A percentile compares a stretch with the other conserved stretches of the same genome.
These are phyloP conservation scores for Dryobates pubescens DNA, from an alignment of 2,797 vertebrate genomes.

Conservation along the genomic window DNA sequence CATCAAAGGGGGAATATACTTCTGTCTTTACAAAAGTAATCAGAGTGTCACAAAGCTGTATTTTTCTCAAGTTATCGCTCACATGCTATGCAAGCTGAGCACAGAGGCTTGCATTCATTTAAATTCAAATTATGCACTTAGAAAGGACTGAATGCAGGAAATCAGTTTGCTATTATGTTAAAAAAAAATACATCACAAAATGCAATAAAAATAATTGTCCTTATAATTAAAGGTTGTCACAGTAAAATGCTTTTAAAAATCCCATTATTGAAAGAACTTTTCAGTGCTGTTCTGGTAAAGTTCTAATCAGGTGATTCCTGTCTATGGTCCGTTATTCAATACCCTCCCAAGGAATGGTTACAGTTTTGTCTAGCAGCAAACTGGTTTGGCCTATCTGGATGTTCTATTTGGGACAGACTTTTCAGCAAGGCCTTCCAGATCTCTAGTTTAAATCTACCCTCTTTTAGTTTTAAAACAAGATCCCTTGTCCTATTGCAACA, in stretches of 20 bases:
- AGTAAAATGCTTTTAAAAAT: constrained; percentile 24
- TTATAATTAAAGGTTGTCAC: constrained; percentile 45
- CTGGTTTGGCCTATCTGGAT: background rate
- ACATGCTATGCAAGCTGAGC: background rate
- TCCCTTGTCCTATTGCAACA: no score
- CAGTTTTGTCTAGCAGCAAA: background rate
- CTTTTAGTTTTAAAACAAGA: no score
- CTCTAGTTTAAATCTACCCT: no score
- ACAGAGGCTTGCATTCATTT: constrained; percentile 67
- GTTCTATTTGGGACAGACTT: background rate
- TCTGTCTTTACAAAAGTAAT: constrained; percentile 52
- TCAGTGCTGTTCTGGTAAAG: background rate
- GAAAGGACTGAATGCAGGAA: constrained; percentile 16
- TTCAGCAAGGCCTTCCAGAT: background rate
- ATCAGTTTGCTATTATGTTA: constrained; percentile 20
- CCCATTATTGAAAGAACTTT: background rate
- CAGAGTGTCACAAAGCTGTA: constrained; percentile 53
- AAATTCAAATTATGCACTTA: constrained; percentile 57
- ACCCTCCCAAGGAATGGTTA: background rate
- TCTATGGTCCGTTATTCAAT: background rate
- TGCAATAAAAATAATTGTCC: constrained; percentile 45
- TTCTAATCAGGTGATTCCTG: background rate
- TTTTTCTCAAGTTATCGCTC: constrained; percentile 44
- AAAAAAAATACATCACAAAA: constrained; percentile 31
- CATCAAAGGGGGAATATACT: constrained; percentile 45